phyloP scores from a whole-genome alignment of 1,140 invertebrate genomes.

The Drosophila tsacasi region DNA sequence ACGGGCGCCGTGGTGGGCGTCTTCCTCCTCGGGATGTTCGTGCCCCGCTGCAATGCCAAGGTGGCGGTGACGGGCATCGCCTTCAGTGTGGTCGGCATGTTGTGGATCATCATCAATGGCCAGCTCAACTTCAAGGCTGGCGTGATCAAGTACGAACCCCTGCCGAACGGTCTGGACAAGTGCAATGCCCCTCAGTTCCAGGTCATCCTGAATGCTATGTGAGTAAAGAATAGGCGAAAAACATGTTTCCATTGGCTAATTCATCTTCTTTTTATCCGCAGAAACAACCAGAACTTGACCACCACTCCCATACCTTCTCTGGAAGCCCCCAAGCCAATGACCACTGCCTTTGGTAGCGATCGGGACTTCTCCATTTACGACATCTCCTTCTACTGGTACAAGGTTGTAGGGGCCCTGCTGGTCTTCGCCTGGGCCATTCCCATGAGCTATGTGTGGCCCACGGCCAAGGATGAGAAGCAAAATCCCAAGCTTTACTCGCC shows the following conservation, averaged over 20 bases:
- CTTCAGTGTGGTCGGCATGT: constrained; percentile 88
- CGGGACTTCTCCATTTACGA: constrained; percentile 86
- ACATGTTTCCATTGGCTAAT: too few species aligned
- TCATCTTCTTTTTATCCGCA: not conserved
- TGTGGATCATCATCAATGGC: constrained; percentile 92
- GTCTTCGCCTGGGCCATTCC: constrained; percentile 88
- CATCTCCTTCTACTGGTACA: constrained; percentile 88
- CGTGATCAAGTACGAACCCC: constrained; percentile 85
- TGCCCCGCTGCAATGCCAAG: constrained; percentile 88
- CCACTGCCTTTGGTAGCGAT: constrained; percentile 73
- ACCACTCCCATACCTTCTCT: constrained; percentile 16
- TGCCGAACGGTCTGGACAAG: constrained; percentile 87
- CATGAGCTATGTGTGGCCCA: constrained; percentile 82
- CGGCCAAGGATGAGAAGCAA: constrained; percentile 54
- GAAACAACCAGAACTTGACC: constrained; percentile 27
- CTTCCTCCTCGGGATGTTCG: too few species aligned
- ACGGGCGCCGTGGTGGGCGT: too few species aligned
- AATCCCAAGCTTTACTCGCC: constrained; percentile 75
- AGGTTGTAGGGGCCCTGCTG: constrained; percentile 87
- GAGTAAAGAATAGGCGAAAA: constrained; percentile 5
- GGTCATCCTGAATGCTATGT: constrained; percentile 61
- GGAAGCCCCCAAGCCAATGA: constrained; percentile 26
- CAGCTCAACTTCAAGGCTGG: constrained; percentile 89
- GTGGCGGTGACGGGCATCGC: constrained; percentile 90
- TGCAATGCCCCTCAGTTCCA: constrained; percentile 86